Base-by-base conservation (phyloP, 2,113 vertebrate species). In the Podiceps cristatus region DNA sequence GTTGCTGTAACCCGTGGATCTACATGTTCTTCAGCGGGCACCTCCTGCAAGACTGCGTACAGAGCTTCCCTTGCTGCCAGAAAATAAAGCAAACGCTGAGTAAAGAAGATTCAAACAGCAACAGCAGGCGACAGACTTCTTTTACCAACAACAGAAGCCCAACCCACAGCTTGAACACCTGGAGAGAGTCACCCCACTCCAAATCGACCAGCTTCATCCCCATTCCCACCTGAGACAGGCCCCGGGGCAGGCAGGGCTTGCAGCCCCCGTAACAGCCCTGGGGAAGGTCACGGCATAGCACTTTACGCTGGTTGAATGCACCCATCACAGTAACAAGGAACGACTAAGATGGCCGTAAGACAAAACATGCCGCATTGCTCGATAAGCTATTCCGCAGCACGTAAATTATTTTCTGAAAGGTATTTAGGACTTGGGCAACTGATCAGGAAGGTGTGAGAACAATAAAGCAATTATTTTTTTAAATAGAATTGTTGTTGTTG, bases 1-100 rank as follows among this genome's bases (percentile, higher is more conserved):
- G 99, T 81, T 99, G 99, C 97, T 99, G 99, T 84, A 99, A 99
- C 97, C 99, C 99, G 0, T 99, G 99, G 99, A 99, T 99, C 96
- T 99, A 99, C 98, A 99, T 99, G 99, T 99, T 99, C 97, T 99
- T 99, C 96, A 99, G 99, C 3, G 99, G 99, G 11, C 99, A 99
- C 77, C 99, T 99, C 77, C 98, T 99, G 55, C 99, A 99, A 85
- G 99, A 99, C 95, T 99, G 99, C 33, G 40, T 99, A 47, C 98
- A 97, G 85, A 99, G 99, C 94, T 98, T 99, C 87, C 98, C 96
- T 7, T 99, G 99, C 95, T 99, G 98, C 96, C 97, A 82, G 71
- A 98, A 97, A 86, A 69, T 97, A 28, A 98, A 94, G 44, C 91
- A 95, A 42, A 97, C 96, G 0, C 97, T 98, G 90, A 98, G 98